Conservation (phyloP, 2,113 vertebrate species). For the Monopterus albus region DNA sequence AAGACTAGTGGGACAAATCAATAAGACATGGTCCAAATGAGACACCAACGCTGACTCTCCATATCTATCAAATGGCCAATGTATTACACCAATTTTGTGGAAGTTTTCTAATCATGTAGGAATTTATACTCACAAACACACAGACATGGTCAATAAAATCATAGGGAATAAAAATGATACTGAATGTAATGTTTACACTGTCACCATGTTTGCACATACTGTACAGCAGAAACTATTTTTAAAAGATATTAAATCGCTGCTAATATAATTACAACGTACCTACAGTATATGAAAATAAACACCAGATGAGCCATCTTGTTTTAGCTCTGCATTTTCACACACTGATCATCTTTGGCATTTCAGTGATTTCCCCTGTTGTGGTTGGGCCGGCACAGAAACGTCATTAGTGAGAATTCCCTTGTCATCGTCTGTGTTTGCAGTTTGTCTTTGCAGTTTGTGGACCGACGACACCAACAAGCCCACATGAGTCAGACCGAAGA, state of each 20-base stretch:
- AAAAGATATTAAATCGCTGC: no score
- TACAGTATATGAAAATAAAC: neutral
- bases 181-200: no score
- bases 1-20: conserved; percentile 66
- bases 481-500: conserved; percentile 57
- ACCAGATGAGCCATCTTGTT: neutral
- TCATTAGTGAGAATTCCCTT: conserved; percentile 46
- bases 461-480: conserved; percentile 48
- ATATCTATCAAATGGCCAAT: conserved; percentile 43
- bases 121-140: neutral
- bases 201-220: no score
- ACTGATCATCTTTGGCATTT: neutral
- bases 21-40: conserved; percentile 65
- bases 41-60: conserved; percentile 52
- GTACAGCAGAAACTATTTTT: no score
- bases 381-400: neutral
- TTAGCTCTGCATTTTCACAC: conserved; percentile 6
- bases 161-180: conserved; percentile 13
- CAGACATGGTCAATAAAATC: neutral
- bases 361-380: neutral
- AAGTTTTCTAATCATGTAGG: conserved; percentile 32
- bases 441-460: conserved; percentile 50
- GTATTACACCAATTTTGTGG: conserved; percentile 28
- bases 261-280: no score
- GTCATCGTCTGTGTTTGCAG: conserved; percentile 49